Evolutionary conservation across 2,888 invertebrate species (phyloP).

Genomic region (Polyommatus iphigenia): DNA sequence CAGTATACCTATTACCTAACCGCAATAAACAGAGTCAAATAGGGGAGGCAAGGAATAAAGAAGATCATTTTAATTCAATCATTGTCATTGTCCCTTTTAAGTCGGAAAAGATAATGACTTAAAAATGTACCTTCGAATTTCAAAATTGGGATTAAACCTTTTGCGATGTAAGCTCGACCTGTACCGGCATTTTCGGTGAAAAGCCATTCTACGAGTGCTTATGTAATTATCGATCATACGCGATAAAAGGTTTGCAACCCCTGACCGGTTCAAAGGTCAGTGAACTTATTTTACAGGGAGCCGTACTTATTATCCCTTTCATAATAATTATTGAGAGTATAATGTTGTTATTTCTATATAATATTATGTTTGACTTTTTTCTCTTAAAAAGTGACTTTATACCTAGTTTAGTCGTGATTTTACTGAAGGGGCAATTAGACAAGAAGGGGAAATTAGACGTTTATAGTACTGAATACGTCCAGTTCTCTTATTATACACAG

Average conservation of each 20-base stretch:
- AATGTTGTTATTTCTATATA: background rate
- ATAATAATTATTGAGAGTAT: background rate
- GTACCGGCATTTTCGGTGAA: background rate
- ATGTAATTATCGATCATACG: conserved; percentile 18
- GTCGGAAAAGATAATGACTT: background rate
- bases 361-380: background rate
- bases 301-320: background rate
- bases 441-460: too few relatives aligned
- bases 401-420: too few relatives aligned
- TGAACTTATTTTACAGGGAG: background rate
- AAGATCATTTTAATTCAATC: too few relatives aligned
- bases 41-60: too few relatives aligned
- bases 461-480: too few relatives aligned
- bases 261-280: background rate
- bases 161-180: background rate
- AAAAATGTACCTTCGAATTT: background rate
- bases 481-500: too few relatives aligned
- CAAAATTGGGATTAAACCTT: conserved; percentile 3
- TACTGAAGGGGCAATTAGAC: too few relatives aligned
- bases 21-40: too few relatives aligned
- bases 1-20: too few relatives aligned
- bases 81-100: background rate
- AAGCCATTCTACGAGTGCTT: conserved; percentile 9
- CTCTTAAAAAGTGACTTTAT: background rate
- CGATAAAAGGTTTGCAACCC: conserved; percentile 6